Percentiles rank a stretch among this genome's conserved stretches.
Conservation (phyloP, 92 coral and sea anemone genomes). For the Metridium senile region DNA sequence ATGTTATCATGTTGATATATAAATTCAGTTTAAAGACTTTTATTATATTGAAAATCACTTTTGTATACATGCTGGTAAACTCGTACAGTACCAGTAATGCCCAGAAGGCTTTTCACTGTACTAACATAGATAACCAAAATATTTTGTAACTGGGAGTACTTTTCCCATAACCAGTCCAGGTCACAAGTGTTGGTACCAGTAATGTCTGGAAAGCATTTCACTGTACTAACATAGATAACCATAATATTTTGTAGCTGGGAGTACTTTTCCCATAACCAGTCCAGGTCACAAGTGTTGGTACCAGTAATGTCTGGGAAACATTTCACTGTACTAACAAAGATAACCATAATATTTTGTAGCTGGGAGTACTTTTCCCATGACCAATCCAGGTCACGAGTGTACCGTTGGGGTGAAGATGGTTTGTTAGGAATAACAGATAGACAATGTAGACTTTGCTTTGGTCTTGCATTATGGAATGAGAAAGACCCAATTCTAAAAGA, state of each 20-base stretch:
- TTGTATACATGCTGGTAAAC: no score
- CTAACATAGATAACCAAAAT: no score
- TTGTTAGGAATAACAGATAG: conserved; percentile 91
- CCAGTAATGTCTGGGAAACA: no score
- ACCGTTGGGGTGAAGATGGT: conserved; percentile 99
- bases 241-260: conserved; percentile 99
- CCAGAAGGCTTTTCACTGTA: no score
- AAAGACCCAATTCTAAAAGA: conserved; percentile 94
- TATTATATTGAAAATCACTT: no score
- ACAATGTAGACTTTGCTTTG: conserved; percentile 92
- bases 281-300: conserved; percentile 93
- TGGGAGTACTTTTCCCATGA: conserved; percentile 97
- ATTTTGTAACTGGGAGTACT: conserved; percentile 96
- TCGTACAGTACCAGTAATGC: no score
- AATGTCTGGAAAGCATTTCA: no score
- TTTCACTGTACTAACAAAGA: no score
- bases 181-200: conserved; percentile 94
- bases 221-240: no score
- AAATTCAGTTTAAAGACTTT: no score
- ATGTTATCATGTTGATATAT: no score
- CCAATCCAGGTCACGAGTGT: conserved; percentile 95
- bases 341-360: no score
- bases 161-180: conserved; percentile 92
- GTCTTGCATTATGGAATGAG: conserved; percentile 95
- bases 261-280: conserved; percentile 90